Percentiles rank a stretch among this genome's conserved stretches.
These are phyloP conservation scores for Vesta saturnalis DNA, from an alignment of 2,888 invertebrate species.

Conservation along the genomic window DNA sequence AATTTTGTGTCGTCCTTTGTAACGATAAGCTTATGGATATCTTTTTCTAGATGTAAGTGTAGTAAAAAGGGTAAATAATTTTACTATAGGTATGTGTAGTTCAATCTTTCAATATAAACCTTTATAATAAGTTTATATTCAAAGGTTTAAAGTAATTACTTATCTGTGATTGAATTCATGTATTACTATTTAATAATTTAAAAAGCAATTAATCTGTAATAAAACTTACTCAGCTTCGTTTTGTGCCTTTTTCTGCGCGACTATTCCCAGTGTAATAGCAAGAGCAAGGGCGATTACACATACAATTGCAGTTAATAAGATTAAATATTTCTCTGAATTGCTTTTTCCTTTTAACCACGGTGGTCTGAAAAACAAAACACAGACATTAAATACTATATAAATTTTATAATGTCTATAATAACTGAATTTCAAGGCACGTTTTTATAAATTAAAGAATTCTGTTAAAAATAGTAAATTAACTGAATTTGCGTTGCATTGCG, in stretches of 20 bases:
- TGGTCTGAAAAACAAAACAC: slow-evolving; percentile 66
- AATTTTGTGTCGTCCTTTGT: too few species aligned
- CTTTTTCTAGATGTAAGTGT: too few species aligned
- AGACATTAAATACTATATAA: neutral
- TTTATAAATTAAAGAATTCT: neutral
- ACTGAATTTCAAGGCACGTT: neutral
- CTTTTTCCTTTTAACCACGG: slow-evolving; percentile 84
- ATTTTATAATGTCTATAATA: neutral
- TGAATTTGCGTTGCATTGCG: neutral
- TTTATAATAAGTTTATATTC: too few species aligned
- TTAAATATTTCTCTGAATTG: slow-evolving; percentile 75
- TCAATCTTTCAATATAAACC: too few species aligned
- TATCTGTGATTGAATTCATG: too few species aligned
- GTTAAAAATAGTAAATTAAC: neutral
- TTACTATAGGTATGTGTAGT: too few species aligned
- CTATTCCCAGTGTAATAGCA: slow-evolving; percentile 70
- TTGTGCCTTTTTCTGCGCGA: slow-evolving; percentile 56
- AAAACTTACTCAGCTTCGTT: slow-evolving; percentile 50
- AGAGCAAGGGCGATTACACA: slow-evolving; percentile 66
- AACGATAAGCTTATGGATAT: too few species aligned
- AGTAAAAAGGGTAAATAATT: too few species aligned
- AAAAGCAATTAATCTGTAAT: neutral
- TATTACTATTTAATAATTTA: neutral
- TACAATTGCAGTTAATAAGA: slow-evolving; percentile 61
- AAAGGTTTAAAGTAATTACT: too few species aligned